A percentile compares a stretch with the other conserved stretches of the same genome.
These are phyloP conservation scores for Betta splendens DNA, from an alignment of 2,797 vertebrate species.

Conservation along the genomic window DNA sequence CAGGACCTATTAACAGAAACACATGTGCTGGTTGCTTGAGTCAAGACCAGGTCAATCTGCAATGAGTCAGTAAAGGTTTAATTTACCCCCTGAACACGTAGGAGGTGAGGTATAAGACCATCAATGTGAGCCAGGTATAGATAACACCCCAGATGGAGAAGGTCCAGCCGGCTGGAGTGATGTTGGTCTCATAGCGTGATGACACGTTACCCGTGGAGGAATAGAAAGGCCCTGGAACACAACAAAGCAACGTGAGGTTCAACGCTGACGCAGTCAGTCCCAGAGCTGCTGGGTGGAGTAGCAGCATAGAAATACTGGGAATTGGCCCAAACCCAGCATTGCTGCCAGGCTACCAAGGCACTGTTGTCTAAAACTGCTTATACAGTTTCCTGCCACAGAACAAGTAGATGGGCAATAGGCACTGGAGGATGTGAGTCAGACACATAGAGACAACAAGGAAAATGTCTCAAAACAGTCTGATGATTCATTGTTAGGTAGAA, in stretches of 20 bases:
- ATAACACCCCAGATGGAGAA: conserved; percentile 84
- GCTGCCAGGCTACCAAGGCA: not conserved
- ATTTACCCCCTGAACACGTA: conserved; percentile 75
- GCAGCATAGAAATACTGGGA: not conserved
- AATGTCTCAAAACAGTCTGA: too few relatives aligned
- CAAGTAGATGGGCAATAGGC: too few relatives aligned
- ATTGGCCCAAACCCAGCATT: not conserved
- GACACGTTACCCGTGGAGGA: conserved; percentile 74
- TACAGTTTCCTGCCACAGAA: too few relatives aligned
- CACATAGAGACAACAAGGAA: too few relatives aligned
- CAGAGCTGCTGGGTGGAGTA: not conserved
- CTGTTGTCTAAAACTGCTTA: not conserved
- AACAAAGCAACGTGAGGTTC: not conserved
- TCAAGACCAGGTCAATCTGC: not conserved
- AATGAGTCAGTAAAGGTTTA: not conserved
- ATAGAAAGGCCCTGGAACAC: conserved; percentile 68
- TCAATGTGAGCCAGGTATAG: conserved; percentile 79
- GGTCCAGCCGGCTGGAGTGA: conserved; percentile 82
- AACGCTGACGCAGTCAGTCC: not conserved
- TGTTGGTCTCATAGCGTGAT: conserved; percentile 63
- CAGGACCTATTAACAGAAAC: conserved; percentile 60
- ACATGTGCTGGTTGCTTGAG: conserved; percentile 27
- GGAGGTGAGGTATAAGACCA: conserved; percentile 74
- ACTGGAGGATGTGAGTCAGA: too few relatives aligned
- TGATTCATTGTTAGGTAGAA: too few relatives aligned